These are phyloP conservation scores for Darwinula stevensoni DNA, from an alignment of 2,888 invertebrate genomes.

Conservation along the genomic window DNA sequence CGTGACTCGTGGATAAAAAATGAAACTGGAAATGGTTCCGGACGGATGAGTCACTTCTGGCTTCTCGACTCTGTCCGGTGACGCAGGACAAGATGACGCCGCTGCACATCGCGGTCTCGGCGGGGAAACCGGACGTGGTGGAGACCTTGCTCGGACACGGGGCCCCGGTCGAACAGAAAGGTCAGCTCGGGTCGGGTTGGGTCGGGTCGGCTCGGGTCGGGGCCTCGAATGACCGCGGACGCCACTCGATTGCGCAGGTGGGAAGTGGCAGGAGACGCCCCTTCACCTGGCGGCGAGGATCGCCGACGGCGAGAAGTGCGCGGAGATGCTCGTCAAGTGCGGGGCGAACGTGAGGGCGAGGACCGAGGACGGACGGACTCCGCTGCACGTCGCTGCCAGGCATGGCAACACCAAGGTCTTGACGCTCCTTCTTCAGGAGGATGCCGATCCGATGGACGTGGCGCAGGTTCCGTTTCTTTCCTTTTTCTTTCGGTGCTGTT, in stretches of 20 bases:
- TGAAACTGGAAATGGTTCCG: no score
- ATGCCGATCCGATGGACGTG: conserved; percentile 50
- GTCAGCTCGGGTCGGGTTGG: conserved; percentile 13
- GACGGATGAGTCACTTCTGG: neutral
- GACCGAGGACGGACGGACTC: conserved; percentile 86
- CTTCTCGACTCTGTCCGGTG: neutral
- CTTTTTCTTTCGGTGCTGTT: no score
- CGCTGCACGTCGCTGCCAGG: conserved; percentile 80
- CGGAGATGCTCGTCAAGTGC: conserved; percentile 85
- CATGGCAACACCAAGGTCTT: conserved; percentile 68
- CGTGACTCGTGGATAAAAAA: no score
- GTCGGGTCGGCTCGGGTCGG: neutral
- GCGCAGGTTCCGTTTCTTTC: no score
- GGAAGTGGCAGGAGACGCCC: conserved; percentile 68
- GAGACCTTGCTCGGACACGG: conserved; percentile 87
- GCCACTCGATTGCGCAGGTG: no score
- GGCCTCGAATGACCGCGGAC: no score
- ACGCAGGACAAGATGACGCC: conserved; percentile 89
- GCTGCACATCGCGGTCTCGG: conserved; percentile 83
- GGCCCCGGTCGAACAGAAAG: conserved; percentile 80
- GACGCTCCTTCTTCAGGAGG: conserved; percentile 60
- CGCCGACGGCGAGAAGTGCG: conserved; percentile 68
- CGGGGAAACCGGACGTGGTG: conserved; percentile 72
- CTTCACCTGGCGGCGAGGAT: conserved; percentile 88
- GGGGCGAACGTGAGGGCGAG: conserved; percentile 87